Base-by-base conservation (phyloP, 2,113 vertebrate species). In the Synchiropus splendidus region DNA sequence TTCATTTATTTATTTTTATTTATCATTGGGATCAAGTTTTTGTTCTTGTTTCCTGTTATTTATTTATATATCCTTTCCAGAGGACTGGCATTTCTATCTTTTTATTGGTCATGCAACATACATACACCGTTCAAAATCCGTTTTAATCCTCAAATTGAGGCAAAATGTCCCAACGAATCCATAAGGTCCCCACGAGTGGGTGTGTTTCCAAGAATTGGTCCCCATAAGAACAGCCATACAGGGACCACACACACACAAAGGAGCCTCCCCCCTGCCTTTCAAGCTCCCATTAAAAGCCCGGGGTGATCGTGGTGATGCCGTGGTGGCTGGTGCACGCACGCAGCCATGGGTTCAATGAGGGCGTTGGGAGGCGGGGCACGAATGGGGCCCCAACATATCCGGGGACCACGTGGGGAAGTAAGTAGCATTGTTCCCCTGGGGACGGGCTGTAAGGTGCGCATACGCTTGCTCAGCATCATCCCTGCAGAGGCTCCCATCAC, bases 331-430 rank as follows among this genome's bases (percentile, higher is more conserved):
- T 53, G 16, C 27, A 35, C 52, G 21, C 54, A 55, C 40, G 57
- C 21, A 27, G 33, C 42, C 40, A 2, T 2, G 54, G 52, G 76
- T 74, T 74, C 76, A 74, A 18, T 2, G 51, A 61, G 74, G 39
- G 49, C 72, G 8, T 67, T 41, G 10, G 9, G 48, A 45, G 58
- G 55, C 68, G 67, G 67, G 51, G 47, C 31, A 0, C 13, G 2
- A 10, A 31, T 36, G 43, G 40, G 51, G 43, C 18, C 11, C 51
- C 41, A 59, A 18, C 3, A 14, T 48, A 27, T 51, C 57, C 50
- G 39, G 44, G 46, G 37, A 43, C 51, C 51, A 42, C 50, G 60
- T 52, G 48, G 36, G 13, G 9, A 18, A 16, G n/a, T 1, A 21
- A 38, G 50, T 30, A 17, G 45, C 39, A 18, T 27, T 40, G 44